phyloP scores from a whole-genome alignment of 2,113 vertebrate species.

The Aphyosemion australe region DNA sequence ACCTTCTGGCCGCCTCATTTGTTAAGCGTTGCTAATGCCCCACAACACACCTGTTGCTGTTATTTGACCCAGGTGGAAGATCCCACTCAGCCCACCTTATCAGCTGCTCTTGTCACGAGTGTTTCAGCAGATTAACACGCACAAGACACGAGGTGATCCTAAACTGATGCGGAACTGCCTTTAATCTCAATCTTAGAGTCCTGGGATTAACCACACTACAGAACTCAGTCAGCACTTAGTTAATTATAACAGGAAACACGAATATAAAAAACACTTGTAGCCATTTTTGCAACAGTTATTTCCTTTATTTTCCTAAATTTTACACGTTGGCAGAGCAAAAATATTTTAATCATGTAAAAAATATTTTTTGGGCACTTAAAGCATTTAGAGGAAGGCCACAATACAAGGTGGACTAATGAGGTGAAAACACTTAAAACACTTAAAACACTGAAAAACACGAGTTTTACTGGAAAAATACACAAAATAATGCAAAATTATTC shows the following conservation, averaged over 20 bases:
- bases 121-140: conserved; percentile 12
- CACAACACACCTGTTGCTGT: conserved; percentile 68
- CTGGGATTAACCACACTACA: too few species aligned
- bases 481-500: background rate
- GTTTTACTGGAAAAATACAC: background rate
- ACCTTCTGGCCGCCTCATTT: conserved; percentile 63
- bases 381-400: conserved; percentile 56
- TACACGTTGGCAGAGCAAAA: conserved; percentile 44
- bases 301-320: conserved; percentile 49
- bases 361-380: conserved; percentile 59
- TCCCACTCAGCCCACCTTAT: conserved; percentile 37
- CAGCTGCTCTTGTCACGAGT: conserved; percentile 20
- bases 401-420: conserved; percentile 2
- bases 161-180: background rate
- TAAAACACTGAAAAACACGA: background rate
- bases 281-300: conserved; percentile 17
- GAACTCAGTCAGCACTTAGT: too few species aligned
- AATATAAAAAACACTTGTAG: background rate
- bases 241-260: too few species aligned
- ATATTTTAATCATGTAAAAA: conserved; percentile 19
- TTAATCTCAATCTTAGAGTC: background rate
- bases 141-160: background rate
- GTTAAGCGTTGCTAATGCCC: conserved; percentile 71
- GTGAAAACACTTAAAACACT: conserved; percentile 2
- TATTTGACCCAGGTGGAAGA: conserved; percentile 33